Percentiles rank a stretch among this genome's conserved stretches.
Evolutionary conservation across 2,797 vertebrate genomes (phyloP).

Genomic region (Fratercula arctica): DNA sequence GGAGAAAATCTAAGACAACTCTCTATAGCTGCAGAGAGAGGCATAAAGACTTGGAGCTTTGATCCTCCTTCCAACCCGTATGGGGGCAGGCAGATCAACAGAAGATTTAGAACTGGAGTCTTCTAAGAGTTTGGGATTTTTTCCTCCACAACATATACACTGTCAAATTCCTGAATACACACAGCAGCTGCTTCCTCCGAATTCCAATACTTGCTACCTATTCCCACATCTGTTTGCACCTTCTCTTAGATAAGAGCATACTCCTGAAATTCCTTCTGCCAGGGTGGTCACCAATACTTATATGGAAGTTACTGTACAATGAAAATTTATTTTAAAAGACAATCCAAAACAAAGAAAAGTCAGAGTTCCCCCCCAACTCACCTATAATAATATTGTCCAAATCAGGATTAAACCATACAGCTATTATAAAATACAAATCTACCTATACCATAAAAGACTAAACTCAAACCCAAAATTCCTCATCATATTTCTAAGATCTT

Average conservation of each 20-base stretch:
- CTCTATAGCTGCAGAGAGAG: background rate
- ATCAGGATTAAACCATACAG: background rate
- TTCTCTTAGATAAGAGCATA: background rate
- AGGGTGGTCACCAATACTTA: background rate
- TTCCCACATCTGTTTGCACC: background rate
- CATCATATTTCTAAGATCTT: background rate
- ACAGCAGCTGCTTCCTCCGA: background rate
- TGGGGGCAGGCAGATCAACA: background rate
- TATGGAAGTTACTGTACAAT: background rate
- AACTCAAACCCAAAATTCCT: background rate
- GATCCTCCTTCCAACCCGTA: background rate
- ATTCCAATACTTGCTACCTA: background rate
- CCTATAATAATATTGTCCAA: too few species aligned
- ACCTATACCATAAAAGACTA: background rate
- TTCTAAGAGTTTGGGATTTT: background rate
- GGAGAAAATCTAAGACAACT: background rate
- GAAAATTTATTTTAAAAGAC: background rate
- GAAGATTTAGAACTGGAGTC: background rate
- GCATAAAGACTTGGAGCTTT: background rate
- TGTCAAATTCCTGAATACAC: background rate
- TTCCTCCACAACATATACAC: background rate
- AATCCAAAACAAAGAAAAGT: background rate
- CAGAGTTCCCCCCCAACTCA: background rate
- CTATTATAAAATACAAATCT: background rate
- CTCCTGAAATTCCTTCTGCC: background rate